Base-by-base conservation (phyloP, 1,140 invertebrate genomes). In the Zaprionus ornatus region DNA sequence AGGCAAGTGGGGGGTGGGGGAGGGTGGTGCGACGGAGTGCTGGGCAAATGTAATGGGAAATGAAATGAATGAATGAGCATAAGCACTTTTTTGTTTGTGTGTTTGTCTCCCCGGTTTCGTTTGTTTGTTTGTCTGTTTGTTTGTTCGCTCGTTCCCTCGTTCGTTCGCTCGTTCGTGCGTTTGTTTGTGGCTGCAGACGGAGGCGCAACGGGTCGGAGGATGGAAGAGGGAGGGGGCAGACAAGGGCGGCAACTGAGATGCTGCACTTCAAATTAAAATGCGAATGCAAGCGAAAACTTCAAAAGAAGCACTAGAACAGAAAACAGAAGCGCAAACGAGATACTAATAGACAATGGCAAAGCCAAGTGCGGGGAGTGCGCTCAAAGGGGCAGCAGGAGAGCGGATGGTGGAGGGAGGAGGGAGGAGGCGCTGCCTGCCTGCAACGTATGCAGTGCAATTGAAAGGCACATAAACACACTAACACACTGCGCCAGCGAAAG, bases 31-130 rank as follows among this genome's bases (percentile, higher is more conserved):
- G 15, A 25, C 57, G 19, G 23, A 17, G 19, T 75, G 50, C 67
- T 62, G 50, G 69, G 70, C 59, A 78, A 78, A 78, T 90, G 85
- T 90, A 90, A 90, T 90, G 85, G 85, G 85, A 90, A 90, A 90
- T 90, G 85, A 90, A 90, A 90, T 90, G 85, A 90, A 90, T 90
- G 85, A 90, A 90, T 90, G 85, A 90, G 82, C 85, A 90, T 90
- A 90, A 90, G 85, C 81, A 90, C 85, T 90, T 90, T 79, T 90
- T 90, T 88, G 82, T 87, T 86, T 87, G 71, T 76, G 15, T 56
- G 52, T 19, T 25, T 57, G 35, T 67, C 54, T 67, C 40, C 27
- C 64, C 23, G 21, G 32, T 57, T 48, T 59, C 54, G 55, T 67
- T 55, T 59, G 65, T 75, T 70, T 67, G 50, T 54, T 25, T 60